Base-by-base conservation (phyloP, 2,888 invertebrate genomes). In the Operophtera brumata region DNA sequence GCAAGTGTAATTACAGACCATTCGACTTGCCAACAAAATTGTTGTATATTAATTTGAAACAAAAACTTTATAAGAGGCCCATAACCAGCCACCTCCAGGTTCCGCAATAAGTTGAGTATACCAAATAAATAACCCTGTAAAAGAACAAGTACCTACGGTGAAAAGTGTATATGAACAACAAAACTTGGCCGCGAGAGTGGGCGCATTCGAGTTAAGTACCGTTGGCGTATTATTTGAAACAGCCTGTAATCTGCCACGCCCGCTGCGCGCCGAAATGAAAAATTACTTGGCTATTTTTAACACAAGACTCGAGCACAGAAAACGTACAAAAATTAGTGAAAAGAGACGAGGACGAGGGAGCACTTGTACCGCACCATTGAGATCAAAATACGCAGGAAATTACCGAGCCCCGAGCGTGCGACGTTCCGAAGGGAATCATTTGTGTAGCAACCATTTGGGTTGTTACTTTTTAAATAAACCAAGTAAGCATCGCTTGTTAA, bases 331-430 rank as follows among this genome's bases (percentile, higher is more conserved):
- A 89, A 88, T 87, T 86, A 86, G 87, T 86, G 84, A 84, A 86
- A 86, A 82, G 85, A 86, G 82, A 82, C 78, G 82, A 82, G 86
- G 82, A 81, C 78, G 82, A 82, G 86, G 83, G 86, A 82, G 80
- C 86, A 87, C 87, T 89, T 88, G 87, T 86, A 75, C 80, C 86
- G 89, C 88, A 78, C 87, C 88, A 89, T 90, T 89, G 87, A 86
- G 86, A 86, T 88, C 87, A 85, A 89, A 89, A 89, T 84, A 84
- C 82, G 86, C 86, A 84, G 86, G 87, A 89, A 89, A 89, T 90
- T 86, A 87, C 86, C 70, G 76, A 72, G 84, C 85, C 78, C 76
- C 73, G 77, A 80, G 85, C 81, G 72, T 65, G 69, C 68, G 69
- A 69, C 72, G 74, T 70, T 78, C 77, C 70, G 52, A 70, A 75